Conservation (phyloP, 2,797 vertebrate species). For the Chelidonichthys spinosus region DNA sequence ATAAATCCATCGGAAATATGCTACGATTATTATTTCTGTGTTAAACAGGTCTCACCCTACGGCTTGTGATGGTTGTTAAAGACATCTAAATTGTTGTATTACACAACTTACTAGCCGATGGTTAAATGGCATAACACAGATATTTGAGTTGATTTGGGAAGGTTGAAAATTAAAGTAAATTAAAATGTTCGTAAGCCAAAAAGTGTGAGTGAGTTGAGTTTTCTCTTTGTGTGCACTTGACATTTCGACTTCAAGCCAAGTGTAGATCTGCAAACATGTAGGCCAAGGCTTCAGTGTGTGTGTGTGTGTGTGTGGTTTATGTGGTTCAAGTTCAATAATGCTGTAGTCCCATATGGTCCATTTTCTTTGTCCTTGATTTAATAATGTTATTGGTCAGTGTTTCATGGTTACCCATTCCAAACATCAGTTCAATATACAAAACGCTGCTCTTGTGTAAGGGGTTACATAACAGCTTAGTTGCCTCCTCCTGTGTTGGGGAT, state of each 20-base stretch:
- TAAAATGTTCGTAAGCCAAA: neutral
- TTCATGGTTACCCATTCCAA: constrained; percentile 39
- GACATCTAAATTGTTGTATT: constrained; percentile 10
- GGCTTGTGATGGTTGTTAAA: neutral
- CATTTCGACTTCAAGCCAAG: neutral
- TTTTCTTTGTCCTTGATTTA: constrained; percentile 43
- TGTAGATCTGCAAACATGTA: neutral
- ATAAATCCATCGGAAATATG: constrained; percentile 8
- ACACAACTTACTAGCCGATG: neutral
- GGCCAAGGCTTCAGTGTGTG: neutral
- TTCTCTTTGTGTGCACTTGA: neutral
- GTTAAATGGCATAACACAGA: neutral
- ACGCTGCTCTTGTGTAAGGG: constrained; percentile 76
- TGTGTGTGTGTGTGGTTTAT: neutral
- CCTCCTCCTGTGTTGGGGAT: constrained; percentile 70
- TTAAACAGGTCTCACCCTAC: neutral
- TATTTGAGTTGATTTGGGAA: neutral
- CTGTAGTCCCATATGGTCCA: neutral
- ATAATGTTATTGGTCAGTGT: constrained; percentile 49
- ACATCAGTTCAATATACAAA: constrained; percentile 66
- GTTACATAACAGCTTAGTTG: constrained; percentile 83
- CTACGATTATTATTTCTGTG: neutral
- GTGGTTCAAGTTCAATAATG: neutral
- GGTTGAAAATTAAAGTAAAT: neutral
- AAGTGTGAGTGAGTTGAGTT: neutral